Percentiles rank a stretch among this genome's conserved stretches.
These are phyloP conservation scores for Apteryx owenii DNA, from an alignment of 2,113 vertebrate species.

Conservation along the genomic window DNA sequence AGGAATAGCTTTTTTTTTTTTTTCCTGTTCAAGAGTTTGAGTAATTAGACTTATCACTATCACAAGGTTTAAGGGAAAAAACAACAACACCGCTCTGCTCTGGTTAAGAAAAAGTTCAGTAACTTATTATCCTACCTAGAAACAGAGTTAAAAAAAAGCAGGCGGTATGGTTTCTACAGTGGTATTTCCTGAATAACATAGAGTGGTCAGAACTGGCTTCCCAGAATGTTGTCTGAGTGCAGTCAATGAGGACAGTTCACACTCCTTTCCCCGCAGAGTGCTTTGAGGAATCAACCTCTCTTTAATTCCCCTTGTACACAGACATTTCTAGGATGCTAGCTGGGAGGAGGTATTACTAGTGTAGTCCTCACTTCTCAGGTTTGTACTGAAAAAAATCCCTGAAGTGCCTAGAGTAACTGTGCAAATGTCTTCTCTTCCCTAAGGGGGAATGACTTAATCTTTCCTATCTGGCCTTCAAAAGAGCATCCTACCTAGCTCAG, in stretches of 20 bases:
- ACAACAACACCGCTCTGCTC: background rate
- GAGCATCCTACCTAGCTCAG: too few species aligned
- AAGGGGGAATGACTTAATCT: too few species aligned
- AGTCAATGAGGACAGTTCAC: background rate
- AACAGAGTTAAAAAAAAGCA: background rate
- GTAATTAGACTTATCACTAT: background rate
- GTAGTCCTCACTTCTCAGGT: too few species aligned
- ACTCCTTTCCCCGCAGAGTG: background rate
- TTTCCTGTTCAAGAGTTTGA: background rate
- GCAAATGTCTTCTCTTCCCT: too few species aligned
- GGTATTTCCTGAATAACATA: background rate
- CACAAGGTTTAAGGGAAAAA: background rate
- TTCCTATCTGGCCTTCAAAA: too few species aligned
- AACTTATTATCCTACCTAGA: background rate
- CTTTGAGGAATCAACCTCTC: too few species aligned
- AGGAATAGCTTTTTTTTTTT: background rate
- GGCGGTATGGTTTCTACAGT: accelerated
- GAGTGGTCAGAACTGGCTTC: background rate
- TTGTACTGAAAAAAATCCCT: too few species aligned
- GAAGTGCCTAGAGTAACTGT: too few species aligned
- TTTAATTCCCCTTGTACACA: too few species aligned
- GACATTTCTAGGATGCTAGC: too few species aligned
- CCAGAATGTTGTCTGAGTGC: background rate
- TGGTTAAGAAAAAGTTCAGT: background rate
- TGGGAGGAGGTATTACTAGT: too few species aligned